phyloP scores from a whole-genome alignment of 2,888 invertebrate genomes.

The Epistrophella euchroma region DNA sequence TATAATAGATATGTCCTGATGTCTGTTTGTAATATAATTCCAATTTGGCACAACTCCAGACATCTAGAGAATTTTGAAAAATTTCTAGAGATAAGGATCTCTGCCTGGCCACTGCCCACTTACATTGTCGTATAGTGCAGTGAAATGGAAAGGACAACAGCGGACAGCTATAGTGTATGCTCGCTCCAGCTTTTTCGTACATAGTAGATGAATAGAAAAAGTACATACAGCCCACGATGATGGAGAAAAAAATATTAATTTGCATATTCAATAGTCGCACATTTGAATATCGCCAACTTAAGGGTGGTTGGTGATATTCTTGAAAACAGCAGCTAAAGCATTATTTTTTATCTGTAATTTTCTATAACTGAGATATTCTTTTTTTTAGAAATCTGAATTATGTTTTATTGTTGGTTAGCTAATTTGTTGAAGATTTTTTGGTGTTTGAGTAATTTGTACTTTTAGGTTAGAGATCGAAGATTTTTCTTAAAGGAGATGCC shows the following conservation, averaged over 20 bases:
- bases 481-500: too few relatives aligned
- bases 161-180: slow-evolving; percentile 32
- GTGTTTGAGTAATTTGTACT: neutral
- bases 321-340: neutral
- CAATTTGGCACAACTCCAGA: slow-evolving; percentile 74
- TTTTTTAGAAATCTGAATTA: neutral
- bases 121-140: slow-evolving; percentile 36
- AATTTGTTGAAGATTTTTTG: neutral
- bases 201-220: slow-evolving; percentile 12
- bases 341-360: slow-evolving; percentile 1
- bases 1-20: slow-evolving; percentile 70
- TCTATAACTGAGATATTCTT: neutral
- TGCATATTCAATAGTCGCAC: slow-evolving; percentile 72
- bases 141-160: slow-evolving; percentile 67
- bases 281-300: slow-evolving; percentile 62
- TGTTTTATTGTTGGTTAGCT: neutral
- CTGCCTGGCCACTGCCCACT: slow-evolving; percentile 38
- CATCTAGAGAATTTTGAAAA: slow-evolving; percentile 51
- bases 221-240: neutral
- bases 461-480: too few relatives aligned
- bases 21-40: slow-evolving; percentile 75
- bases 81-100: slow-evolving; percentile 48
- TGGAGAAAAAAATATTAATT: slow-evolving; percentile 45
- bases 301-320: slow-evolving; percentile 1
- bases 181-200: neutral